phyloP scores from a whole-genome alignment of 2,113 vertebrate species.

The Grallaria varia region DNA sequence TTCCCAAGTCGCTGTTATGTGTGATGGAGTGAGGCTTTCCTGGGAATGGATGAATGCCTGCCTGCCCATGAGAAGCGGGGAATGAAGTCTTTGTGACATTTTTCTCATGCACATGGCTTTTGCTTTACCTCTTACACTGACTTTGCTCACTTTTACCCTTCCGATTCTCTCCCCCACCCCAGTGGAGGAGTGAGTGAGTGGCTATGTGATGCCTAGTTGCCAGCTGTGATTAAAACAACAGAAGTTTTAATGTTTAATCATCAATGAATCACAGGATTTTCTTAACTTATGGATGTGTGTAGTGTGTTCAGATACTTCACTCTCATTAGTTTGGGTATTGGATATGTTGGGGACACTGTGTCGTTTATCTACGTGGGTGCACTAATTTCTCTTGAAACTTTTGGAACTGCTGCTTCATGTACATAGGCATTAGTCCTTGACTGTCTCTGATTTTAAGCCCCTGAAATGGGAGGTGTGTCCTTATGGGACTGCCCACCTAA shows the following conservation, averaged over 20 bases:
- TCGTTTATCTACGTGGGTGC: neutral
- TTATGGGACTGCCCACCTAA: neutral
- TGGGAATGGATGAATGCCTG: neutral
- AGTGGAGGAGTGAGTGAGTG: neutral
- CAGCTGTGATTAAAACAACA: neutral
- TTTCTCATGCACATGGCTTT: neutral
- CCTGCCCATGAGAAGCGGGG: neutral
- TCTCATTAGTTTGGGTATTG: neutral
- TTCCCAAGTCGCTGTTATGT: neutral
- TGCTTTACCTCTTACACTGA: neutral
- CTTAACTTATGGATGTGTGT: neutral
- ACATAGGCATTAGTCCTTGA: accelerated
- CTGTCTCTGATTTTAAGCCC: neutral
- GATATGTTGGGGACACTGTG: neutral
- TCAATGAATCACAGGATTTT: neutral
- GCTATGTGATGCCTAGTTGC: neutral
- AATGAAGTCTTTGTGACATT: neutral
- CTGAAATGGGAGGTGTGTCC: neutral
- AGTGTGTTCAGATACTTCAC: neutral
- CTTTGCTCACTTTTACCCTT: neutral
- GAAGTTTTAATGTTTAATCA: neutral
- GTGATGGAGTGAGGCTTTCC: neutral
- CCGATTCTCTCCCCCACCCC: neutral
- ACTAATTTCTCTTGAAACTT: neutral
- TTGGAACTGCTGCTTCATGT: neutral